Conservation (phyloP, 64 coral and sea anemone genomes). For the Anthopleura sola region DNA sequence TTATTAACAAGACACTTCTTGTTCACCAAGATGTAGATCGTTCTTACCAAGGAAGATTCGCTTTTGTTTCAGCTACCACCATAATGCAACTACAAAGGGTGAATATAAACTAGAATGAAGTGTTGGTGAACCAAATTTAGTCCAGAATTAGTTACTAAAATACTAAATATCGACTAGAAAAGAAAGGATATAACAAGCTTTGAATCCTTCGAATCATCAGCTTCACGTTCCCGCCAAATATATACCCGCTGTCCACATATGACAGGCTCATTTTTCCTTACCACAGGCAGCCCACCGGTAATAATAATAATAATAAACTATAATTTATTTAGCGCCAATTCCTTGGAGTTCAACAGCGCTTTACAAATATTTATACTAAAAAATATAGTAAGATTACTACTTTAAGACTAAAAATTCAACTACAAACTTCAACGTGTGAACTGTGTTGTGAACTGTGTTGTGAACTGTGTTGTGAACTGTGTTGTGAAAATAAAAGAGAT, state of each 20-base stretch:
- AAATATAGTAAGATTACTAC: too few relatives aligned
- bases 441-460: too few relatives aligned
- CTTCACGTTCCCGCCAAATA: neutral
- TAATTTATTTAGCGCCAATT: too few relatives aligned
- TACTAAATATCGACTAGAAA: neutral
- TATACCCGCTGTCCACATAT: neutral
- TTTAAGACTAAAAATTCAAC: too few relatives aligned
- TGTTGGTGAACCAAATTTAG: neutral
- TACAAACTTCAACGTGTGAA: too few relatives aligned
- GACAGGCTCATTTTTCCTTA: neutral
- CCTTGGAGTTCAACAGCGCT: too few relatives aligned
- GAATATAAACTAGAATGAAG: neutral
- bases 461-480: too few relatives aligned
- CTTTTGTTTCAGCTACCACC: constrained; percentile 48
- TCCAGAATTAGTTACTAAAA: neutral
- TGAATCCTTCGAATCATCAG: neutral
- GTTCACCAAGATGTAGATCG: neutral
- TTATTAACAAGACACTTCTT: too few relatives aligned
- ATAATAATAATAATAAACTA: too few relatives aligned
- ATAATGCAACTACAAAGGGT: neutral
- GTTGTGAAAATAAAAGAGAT: too few relatives aligned
- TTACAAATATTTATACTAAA: too few relatives aligned
- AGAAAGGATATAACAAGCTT: neutral
- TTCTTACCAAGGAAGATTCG: constrained; percentile 69
- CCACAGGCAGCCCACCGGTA: neutral